Evolutionary conservation across 92 coral and sea anemone species (phyloP).

Genomic region (Palythoa caribaeorum): DNA sequence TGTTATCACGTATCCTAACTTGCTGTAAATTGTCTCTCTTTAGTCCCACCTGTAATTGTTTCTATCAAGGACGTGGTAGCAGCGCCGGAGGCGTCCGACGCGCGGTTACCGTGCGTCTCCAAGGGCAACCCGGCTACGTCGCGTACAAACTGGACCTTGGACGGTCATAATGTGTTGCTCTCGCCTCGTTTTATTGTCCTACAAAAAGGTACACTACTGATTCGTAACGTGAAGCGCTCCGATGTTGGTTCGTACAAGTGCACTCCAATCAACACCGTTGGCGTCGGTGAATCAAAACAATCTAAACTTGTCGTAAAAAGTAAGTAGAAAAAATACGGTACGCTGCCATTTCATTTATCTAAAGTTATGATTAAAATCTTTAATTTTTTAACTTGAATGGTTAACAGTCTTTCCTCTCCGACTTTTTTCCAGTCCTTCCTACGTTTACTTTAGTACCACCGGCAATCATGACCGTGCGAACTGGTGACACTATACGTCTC

Average conservation of each 20-base stretch:
- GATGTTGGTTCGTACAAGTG: slow-evolving; percentile 88
- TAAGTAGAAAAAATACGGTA: slow-evolving; percentile 19
- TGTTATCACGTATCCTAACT: neutral
- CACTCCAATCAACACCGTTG: slow-evolving; percentile 87
- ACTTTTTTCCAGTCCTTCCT: slow-evolving; percentile 76
- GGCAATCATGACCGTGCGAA: slow-evolving; percentile 76
- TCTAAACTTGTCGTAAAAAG: slow-evolving; percentile 84
- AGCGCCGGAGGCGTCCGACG: slow-evolving; percentile 83
- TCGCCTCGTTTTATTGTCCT: slow-evolving; percentile 73
- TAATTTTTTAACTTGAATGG: neutral
- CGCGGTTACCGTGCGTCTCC: slow-evolving; percentile 88
- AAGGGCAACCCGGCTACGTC: slow-evolving; percentile 86
- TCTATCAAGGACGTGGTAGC: slow-evolving; percentile 60
- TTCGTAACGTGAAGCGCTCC: slow-evolving; percentile 79
- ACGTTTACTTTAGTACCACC: slow-evolving; percentile 82
- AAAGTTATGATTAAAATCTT: neutral
- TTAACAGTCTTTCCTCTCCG: neutral
- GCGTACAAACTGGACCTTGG: slow-evolving; percentile 85
- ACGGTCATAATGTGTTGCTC: slow-evolving; percentile 54
- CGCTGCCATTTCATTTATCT: neutral
- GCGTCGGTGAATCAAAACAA: slow-evolving; percentile 70
- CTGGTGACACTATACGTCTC: slow-evolving; percentile 81
- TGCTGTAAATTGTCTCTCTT: neutral
- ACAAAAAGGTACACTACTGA: slow-evolving; percentile 82
- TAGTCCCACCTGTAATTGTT: slow-evolving; percentile 80